Evolutionary conservation across 2,113 vertebrate species (phyloP).

Genomic region (Cairina moschata): DNA sequence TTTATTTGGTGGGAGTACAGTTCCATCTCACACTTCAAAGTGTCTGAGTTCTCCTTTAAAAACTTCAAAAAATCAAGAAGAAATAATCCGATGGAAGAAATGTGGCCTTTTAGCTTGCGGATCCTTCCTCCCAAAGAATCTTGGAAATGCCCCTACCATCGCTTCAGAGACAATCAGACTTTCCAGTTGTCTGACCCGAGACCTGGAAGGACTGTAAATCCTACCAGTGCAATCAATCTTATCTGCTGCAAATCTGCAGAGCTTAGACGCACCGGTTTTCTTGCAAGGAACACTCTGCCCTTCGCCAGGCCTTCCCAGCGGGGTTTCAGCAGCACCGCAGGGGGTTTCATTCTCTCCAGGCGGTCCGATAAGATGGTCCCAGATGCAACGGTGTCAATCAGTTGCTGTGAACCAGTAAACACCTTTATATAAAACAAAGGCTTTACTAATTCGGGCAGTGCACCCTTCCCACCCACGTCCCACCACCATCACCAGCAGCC

Average conservation of each 20-base stretch:
- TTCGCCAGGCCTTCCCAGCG: not conserved
- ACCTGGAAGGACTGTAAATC: constrained; percentile 15
- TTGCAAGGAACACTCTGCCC: not conserved
- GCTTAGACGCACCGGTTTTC: not conserved
- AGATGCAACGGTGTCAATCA: not conserved
- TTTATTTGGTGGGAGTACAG: constrained; percentile 29
- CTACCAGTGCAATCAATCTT: not conserved
- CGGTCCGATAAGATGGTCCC: not conserved
- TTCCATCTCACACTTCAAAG: not conserved
- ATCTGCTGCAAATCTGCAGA: constrained; percentile 4
- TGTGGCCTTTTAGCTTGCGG: not conserved
- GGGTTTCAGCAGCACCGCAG: not conserved
- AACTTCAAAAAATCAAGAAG: not conserved
- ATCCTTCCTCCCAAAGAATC: not conserved
- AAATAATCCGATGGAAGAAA: not conserved
- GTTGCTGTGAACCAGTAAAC: not conserved
- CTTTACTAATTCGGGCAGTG: not conserved
- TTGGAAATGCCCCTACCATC: not conserved
- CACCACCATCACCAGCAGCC: accelerated
- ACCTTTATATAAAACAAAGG: not conserved
- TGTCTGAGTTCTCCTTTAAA: not conserved
- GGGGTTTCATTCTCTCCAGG: constrained; percentile 1
- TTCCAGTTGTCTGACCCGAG: constrained; percentile 33
- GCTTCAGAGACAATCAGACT: constrained; percentile 1
- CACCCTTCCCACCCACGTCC: not conserved